These are phyloP conservation scores for Platycheirus rosarum DNA, from an alignment of 2,888 invertebrate genomes.

Conservation along the genomic window DNA sequence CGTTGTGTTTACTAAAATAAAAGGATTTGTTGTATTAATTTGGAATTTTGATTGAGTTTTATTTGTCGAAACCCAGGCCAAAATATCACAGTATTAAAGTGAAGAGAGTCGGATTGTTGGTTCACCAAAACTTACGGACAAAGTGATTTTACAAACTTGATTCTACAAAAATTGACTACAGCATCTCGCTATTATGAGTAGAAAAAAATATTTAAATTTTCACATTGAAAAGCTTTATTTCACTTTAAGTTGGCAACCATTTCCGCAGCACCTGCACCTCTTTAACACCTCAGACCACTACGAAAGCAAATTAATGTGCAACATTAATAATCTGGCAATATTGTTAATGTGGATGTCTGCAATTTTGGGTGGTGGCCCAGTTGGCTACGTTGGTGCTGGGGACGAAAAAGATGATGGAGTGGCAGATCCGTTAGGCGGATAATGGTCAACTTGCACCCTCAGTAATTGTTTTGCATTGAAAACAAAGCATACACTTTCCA, in stretches of 20 bases:
- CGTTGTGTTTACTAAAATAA: too few species aligned
- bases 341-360: conserved; percentile 67
- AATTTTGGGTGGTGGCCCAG: not conserved
- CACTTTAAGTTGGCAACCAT: conserved; percentile 20
- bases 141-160: too few species aligned
- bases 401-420: conserved; percentile 31
- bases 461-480: conserved; percentile 57
- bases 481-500: conserved; percentile 36
- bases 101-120: too few species aligned
- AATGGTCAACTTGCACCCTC: conserved; percentile 67
- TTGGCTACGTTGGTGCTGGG: not conserved
- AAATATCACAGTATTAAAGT: too few species aligned
- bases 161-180: too few species aligned
- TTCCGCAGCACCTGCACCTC: not conserved
- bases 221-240: not conserved
- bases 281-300: conserved; percentile 31
- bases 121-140: too few species aligned
- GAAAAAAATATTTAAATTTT: too few species aligned
- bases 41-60: too few species aligned
- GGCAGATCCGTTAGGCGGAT: conserved; percentile 51
- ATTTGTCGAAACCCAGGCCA: too few species aligned
- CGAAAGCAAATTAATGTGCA: conserved; percentile 68
- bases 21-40: too few species aligned
- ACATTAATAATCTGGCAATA: conserved; percentile 73
- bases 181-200: too few species aligned